Percentiles rank a stretch among this genome's conserved stretches.
Conservation (phyloP, 2,113 vertebrate species). For the Nestor notabilis region DNA sequence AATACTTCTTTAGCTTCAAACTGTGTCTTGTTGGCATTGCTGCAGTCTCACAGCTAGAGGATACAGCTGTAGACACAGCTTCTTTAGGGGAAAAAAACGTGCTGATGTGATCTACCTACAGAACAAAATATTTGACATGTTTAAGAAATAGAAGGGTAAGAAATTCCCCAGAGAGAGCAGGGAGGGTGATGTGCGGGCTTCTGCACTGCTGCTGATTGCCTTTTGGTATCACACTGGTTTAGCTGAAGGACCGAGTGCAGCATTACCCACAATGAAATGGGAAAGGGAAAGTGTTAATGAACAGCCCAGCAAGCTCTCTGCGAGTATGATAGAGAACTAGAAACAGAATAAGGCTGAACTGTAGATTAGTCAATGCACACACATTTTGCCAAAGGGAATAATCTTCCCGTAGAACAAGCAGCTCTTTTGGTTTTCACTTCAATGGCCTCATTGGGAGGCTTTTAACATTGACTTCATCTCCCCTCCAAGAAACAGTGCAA, state of each 20-base stretch:
- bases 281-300: neutral
- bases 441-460: neutral
- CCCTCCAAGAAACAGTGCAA: neutral
- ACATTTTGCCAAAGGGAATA: conserved; percentile 30
- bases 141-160: neutral
- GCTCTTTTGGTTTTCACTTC: neutral
- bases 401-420: neutral
- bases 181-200: neutral
- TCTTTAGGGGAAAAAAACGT: neutral
- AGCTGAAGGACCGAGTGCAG: neutral
- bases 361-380: neutral
- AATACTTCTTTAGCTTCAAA: neutral
- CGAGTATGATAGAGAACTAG: neutral
- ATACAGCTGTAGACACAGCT: neutral
- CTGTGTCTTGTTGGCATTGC: neutral
- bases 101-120: neutral
- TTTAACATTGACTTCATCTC: neutral
- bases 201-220: neutral
- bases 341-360: neutral
- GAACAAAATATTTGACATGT: neutral
- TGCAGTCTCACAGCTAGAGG: neutral
- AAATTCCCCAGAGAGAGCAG: neutral
- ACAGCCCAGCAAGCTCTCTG: neutral
- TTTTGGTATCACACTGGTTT: neutral
- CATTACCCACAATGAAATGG: neutral